Evolutionary conservation across 2,888 invertebrate species (phyloP), one percentile per base, ranked within the genome.

Genomic region (Agrenia bidenticulata): DNA sequence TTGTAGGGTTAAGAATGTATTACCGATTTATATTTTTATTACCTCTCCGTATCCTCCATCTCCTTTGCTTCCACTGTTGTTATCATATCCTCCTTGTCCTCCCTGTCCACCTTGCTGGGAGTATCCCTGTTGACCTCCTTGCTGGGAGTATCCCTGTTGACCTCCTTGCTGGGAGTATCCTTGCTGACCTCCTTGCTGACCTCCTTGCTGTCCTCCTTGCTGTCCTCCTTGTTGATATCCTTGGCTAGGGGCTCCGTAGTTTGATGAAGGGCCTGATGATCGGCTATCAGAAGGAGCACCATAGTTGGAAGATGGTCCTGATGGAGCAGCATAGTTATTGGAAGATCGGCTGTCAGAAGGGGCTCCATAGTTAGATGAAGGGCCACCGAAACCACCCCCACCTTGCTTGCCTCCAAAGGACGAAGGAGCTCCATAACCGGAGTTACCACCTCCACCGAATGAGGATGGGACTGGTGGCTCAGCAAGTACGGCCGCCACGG

Each of bases 381-480:
- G 61, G 49, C 64, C 67, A 13, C 56, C 56, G 5, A 21, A 21
- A 9, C 49, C n/a, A 11, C 32, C 41, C n/a, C 45, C 61, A 23
- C 60, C 63, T 13, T 57, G 59, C 15, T 62, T 58, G 11, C 45
- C 19, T n/a, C 53, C 41, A 24, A 49, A 62, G 15, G 53, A 42
- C 17, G 57, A 42, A 45, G 67, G 66, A 11, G 64, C 65, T 24
- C 67, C 67, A 42, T 67, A 67, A 5, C 45, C 50, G 32, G 45
- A 5, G 19, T n/a, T 56, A 13, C 56, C 61, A 41, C 11, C 39
- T 7, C 32, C 32, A 32, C 26, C 56, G 50, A 26, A 45, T 23
- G 32, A 56, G 65, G 66, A 60, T 26, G 69, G 66, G 2, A 67
- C 69, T 45, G 75, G 75, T 9, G 75, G 75, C 39, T 75, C 75